Evolutionary conservation across 2,797 vertebrate genomes (phyloP).

Genomic region (Anguilla marmorata): DNA sequence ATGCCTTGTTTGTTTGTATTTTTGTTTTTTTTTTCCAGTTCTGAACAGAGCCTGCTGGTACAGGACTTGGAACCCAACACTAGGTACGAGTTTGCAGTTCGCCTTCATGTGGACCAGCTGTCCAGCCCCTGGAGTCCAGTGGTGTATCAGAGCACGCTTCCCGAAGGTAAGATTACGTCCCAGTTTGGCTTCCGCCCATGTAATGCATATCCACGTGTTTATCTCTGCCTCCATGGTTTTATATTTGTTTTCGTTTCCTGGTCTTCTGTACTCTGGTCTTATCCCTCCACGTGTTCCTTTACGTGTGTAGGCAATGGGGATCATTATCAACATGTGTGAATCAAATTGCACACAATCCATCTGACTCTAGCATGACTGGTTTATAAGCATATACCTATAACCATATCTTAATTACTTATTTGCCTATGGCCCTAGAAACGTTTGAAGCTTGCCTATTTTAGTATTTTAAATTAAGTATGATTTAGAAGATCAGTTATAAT

Average conservation of each 20-base stretch:
- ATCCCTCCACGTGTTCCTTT: neutral
- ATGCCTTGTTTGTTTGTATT: neutral
- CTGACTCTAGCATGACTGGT: neutral
- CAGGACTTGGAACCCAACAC: conserved; percentile 88
- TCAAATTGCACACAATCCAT: neutral
- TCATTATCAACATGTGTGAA: neutral
- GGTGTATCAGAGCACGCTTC: conserved; percentile 88
- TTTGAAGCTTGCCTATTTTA: neutral
- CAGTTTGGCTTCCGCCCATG: neutral
- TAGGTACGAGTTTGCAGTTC: conserved; percentile 94
- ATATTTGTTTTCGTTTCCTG: no score
- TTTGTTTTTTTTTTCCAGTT: conserved; percentile 64
- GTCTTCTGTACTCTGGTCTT: no score
- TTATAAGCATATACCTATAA: neutral
- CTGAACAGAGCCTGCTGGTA: conserved; percentile 84
- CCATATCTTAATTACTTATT: neutral
- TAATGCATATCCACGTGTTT: neutral
- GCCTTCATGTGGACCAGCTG: conserved; percentile 89
- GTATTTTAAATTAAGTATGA: neutral
- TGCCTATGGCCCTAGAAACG: neutral
- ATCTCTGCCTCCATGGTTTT: neutral
- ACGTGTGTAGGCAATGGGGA: neutral
- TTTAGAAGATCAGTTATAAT: neutral
- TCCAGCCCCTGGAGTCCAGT: conserved; percentile 98
- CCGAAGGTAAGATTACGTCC: conserved; percentile 76